phyloP scores from a whole-genome alignment of 2,888 invertebrate species.

The Conops quadrifasciatus region DNA sequence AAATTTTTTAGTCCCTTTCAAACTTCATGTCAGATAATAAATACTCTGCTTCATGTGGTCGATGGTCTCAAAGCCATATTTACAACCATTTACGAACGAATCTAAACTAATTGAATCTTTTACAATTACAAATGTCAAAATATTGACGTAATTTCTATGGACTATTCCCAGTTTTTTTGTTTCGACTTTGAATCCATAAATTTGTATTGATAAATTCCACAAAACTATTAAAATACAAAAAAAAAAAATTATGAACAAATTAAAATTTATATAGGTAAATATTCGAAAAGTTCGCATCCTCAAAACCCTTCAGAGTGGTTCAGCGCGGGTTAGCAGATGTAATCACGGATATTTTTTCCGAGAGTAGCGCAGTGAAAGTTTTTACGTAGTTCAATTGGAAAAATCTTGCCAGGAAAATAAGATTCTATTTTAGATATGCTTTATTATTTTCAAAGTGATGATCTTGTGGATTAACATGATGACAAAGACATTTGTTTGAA shows the following conservation, averaged over 20 bases:
- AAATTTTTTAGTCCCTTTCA: too few relatives aligned
- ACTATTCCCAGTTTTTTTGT: slow-evolving; percentile 36
- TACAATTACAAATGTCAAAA: slow-evolving; percentile 45
- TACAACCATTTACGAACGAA: not conserved
- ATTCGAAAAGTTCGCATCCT: not conserved
- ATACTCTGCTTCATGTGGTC: too few relatives aligned
- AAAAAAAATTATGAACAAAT: slow-evolving; percentile 39
- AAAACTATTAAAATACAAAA: slow-evolving; percentile 35
- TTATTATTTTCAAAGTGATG: too few relatives aligned
- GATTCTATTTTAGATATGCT: not conserved
- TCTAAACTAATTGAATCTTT: not conserved
- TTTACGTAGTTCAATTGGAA: slow-evolving; percentile 26
- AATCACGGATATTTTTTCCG: slow-evolving; percentile 25
- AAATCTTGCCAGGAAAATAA: slow-evolving; percentile 18
- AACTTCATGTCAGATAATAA: too few relatives aligned
- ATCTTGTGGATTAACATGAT: too few relatives aligned
- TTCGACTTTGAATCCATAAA: slow-evolving; percentile 36
- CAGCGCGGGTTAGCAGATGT: slow-evolving; percentile 6
- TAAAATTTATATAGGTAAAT: slow-evolving; percentile 40
- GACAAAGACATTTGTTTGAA: too few relatives aligned
- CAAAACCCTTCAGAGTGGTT: not conserved
- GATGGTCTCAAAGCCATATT: too few relatives aligned
- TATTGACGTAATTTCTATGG: slow-evolving; percentile 49
- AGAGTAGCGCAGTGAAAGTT: slow-evolving; percentile 38
- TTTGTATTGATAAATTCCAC: slow-evolving; percentile 39